These are phyloP conservation scores for Eleginops maclovinus DNA, from an alignment of 2,113 vertebrate genomes.

Conservation along the genomic window DNA sequence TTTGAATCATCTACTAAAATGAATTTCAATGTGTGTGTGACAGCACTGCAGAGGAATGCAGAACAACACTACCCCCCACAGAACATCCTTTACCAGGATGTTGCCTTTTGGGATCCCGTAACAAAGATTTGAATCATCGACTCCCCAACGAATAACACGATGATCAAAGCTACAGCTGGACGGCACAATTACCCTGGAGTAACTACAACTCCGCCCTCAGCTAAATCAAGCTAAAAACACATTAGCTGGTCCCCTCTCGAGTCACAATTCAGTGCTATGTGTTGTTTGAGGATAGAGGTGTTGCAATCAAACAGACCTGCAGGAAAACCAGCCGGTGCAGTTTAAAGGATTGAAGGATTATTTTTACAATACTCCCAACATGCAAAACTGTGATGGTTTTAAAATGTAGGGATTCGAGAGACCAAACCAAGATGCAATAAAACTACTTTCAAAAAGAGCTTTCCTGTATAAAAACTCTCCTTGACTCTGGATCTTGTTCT, in stretches of 20 bases:
- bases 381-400: not conserved
- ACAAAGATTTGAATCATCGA: constrained; percentile 17
- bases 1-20: not conserved
- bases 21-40: not conserved
- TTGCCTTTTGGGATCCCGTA: not conserved
- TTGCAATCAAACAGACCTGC: constrained; percentile 20
- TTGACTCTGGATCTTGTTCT: not conserved
- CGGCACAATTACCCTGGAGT: not conserved
- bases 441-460: no score
- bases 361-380: not conserved
- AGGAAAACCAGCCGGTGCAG: no score
- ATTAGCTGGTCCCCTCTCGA: not conserved
- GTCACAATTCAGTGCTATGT: constrained; percentile 1
- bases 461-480: not conserved
- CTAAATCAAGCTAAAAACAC: constrained; percentile 7
- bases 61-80: not conserved
- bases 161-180: constrained; percentile 15
- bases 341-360: no score
- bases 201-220: not conserved
- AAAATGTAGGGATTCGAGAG: not conserved
- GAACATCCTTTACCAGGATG: not conserved
- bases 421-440: constrained; percentile 33
- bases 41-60: not conserved
- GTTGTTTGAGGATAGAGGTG: constrained; percentile 5
- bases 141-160: constrained; percentile 10